Base-by-base conservation (phyloP, 2,888 invertebrate genomes). In the Halocaridina rubra region DNA sequence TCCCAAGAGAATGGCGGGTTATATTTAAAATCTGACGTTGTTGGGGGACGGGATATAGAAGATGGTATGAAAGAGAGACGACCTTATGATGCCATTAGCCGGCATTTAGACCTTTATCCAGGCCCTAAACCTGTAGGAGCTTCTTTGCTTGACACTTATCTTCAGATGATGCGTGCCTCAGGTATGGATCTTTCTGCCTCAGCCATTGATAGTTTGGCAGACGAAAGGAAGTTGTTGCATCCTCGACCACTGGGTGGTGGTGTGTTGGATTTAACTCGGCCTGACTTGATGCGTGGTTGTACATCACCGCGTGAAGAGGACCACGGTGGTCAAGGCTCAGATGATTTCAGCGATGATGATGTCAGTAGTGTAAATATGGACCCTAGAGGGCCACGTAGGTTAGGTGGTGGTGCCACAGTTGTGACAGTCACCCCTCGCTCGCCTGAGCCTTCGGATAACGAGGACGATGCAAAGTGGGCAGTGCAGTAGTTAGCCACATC, bases 111-210 rank as follows among this genome's bases (percentile, higher is more conserved):
- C 22, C 72, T 86, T 79, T 84, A 81, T 71, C 29, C 95, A 90
- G 94, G 96, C 88, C 92, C 97, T 87, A 92, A 97, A 88, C 96
- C 96, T 86, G 93, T 95, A 77, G 94, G 95, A 67, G 95, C 95
- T 3, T 95, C 96, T 2, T 93, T 97, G 81, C 92, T 97, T 86
- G 96, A 97, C 91, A 96, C 96, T 16, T 97, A 97, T 90, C 93
- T 97, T 86, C 96, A 97, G 91, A 94, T 96, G 90, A 96, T 97
- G 90, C 95, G 96, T 4, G 89, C 87, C 53, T 75, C 87, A 27
- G 88, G 88, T 7, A 80, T 86, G 71, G 88, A 88, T 39, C 78
- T 88, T 32, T 71, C 85, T 27, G 61, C 85, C 27, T 82, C 81
- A 30, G 22, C 59, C 29, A 53, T 69, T 22, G 82, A 84, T 22